phyloP scores from a whole-genome alignment of 2,113 vertebrate species.

The Leuciscus idus region DNA sequence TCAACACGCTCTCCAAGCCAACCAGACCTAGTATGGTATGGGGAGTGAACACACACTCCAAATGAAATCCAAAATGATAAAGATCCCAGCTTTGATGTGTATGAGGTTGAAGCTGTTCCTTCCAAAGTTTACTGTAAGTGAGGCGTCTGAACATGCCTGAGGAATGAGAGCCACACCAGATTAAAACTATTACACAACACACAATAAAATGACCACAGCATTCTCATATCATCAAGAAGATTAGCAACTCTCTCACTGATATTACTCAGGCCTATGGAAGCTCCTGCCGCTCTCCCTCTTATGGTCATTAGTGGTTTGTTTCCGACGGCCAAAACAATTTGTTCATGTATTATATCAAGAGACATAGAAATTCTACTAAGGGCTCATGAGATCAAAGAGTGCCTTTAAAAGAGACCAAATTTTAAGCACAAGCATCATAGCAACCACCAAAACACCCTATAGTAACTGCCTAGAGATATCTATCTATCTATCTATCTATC shows the following conservation, averaged over 20 bases:
- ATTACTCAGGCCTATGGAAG: constrained; percentile 41
- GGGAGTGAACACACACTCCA: constrained; percentile 19
- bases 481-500: background rate
- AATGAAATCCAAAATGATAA: constrained; percentile 28
- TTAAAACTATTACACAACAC: constrained; percentile 43
- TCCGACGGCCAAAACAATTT: background rate
- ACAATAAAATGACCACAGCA: background rate
- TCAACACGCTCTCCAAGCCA: constrained; percentile 24
- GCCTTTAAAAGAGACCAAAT: background rate
- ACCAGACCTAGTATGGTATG: constrained; percentile 57
- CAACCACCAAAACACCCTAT: background rate
- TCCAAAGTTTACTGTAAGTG: constrained; percentile 17
- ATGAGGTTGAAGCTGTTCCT: constrained; percentile 41
- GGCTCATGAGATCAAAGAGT: background rate
- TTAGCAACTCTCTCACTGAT: constrained; percentile 24
- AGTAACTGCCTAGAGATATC: background rate
- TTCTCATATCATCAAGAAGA: constrained; percentile 24
- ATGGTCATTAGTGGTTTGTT: background rate
- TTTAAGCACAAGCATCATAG: background rate
- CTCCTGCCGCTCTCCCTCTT: constrained; percentile 11
- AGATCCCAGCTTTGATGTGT: constrained; percentile 31
- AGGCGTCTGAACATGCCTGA: constrained; percentile 39
- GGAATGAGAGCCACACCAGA: constrained; percentile 35
- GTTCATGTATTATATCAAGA: background rate
- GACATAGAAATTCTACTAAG: background rate